Evolutionary conservation across 2,888 invertebrate genomes (phyloP), one percentile per base, ranked within the genome.

Genomic region (Euplagia quadripunctaria): DNA sequence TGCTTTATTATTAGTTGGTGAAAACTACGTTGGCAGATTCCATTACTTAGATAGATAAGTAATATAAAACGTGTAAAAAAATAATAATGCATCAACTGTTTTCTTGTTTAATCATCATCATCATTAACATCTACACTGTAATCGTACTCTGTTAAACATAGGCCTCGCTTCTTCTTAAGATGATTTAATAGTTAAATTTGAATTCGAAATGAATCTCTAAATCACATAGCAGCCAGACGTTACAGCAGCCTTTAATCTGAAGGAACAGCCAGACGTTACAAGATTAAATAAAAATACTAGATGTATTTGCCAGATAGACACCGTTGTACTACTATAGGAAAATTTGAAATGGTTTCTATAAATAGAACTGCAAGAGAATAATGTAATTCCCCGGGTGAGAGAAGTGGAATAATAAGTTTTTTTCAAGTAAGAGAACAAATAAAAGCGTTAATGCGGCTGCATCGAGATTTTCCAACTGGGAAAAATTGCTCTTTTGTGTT

Each of bases 351-450:
- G 85, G 84, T 88, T 88, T 87, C 86, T 86, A 86, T 90, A 91
- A 92, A 93, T 91, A 92, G 87, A 92, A 90, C 80, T 87, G 87
- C 89, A 90, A 88, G 88, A 90, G 89, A 91, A 91, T 93, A 93
- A 93, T 92, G 92, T 92, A 93, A 94, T 94, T 93, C 91, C 88
- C 86, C 87, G 91, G 89, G 89, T 91, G 90, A 92, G 89, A 90
- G 91, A 91, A 93, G 90, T 91, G 91, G 92, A 94, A 94, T 94
- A 94, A 94, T 94, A 94, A 93, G 92, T 94, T 93, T 94, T 92
- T 93, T 92, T 82, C 91, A 88, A 91, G 91, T 92, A 94, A 92
- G 87, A 92, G 91, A 92, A 89, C 92, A 94, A 94, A 94, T 94
- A 93, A 93, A 93, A 93, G 91, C 92, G 89, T 91, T 94, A 94